Base-by-base conservation (phyloP, 2,888 invertebrate genomes). In the Aphodius sticticus region DNA sequence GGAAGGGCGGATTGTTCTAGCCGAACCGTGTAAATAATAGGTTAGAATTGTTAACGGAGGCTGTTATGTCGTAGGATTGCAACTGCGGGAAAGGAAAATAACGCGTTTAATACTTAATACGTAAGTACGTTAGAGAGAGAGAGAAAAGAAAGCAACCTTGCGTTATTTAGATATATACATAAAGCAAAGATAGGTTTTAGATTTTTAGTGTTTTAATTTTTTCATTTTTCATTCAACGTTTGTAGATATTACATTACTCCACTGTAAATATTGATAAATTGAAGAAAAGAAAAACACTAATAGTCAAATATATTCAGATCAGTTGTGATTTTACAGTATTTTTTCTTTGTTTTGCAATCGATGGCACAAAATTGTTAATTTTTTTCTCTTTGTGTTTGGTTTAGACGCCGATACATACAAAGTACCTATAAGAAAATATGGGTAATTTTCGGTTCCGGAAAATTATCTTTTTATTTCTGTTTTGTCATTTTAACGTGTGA, bases 1-100 rank as follows among this genome's bases (percentile, higher is more conserved):
- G 96, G 82, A 96, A 96, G 87, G 96, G 96, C 77, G 96, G 96
- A 77, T 91, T 96, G 85, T 92, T 96, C 85, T 94, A 93, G 84
- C 76, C 37, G 75, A 16, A 53, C 53, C 9, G 1, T 53, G 53
- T 53, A 70, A 26, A 70, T 16, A 70, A 7, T 70, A 16, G 26
- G 26, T 26, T 16, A 70, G 16, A 70, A 70, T 70, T 70, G 70
- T 70, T 70, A 16, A 16, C 26, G 70, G 37, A 36, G 16, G 74
- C 37, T 74, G 74, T 74, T 74, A 26, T 36, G 12, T 71, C 37
- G 74, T 74, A 74, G n/a, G 37, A 36, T 36, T 36, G 35, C 37
- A 15, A 36, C 70, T 70, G 15, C n/a, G 26, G 26, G 14, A 36
- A 74, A 74, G 36, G 74, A 36, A 35, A 36, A 26, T 36, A 74